Evolutionary conservation across 1,140 invertebrate species (phyloP).

Genomic region (Pectinophora gossypiella): DNA sequence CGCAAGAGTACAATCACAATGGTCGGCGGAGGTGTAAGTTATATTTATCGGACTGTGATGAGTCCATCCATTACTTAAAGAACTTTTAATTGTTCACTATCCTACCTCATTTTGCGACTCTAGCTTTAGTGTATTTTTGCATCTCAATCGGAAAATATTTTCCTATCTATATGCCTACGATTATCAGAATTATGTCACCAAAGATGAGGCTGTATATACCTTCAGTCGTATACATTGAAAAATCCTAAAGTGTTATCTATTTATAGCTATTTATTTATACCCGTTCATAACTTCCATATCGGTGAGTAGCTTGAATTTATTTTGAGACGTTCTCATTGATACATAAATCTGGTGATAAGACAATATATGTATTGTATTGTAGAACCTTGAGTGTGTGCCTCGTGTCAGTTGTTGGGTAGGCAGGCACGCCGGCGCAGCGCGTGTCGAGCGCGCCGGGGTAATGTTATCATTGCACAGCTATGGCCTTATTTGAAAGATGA

Average conservation of each 20-base stretch:
- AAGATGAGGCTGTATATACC: constrained; percentile 61
- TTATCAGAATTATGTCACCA: constrained; percentile 57
- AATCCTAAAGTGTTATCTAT: constrained; percentile 1
- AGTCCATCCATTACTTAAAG: constrained; percentile 49
- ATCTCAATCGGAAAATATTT: constrained; percentile 14
- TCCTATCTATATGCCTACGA: constrained; percentile 29
- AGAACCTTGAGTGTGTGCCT: not conserved
- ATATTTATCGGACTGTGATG: constrained; percentile 20
- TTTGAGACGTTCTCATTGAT: constrained; percentile 16
- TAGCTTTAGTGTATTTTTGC: constrained; percentile 43
- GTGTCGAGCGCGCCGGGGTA: constrained; percentile 25
- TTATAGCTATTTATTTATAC: constrained; percentile 15
- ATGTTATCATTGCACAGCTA: constrained; percentile 39
- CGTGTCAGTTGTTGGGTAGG: not conserved
- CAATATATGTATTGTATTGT: not conserved
- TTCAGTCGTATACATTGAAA: not conserved
- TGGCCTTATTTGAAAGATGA: constrained; percentile 64
- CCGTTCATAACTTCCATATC: constrained; percentile 47
- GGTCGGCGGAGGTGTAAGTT: no score
- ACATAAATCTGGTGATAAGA: constrained; percentile 38
- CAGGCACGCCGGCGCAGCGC: no score
- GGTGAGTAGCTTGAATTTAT: constrained; percentile 41
- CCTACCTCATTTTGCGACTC: constrained; percentile 70
- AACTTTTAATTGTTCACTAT: constrained; percentile 54
- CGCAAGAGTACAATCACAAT: no score